Evolutionary conservation across 2,113 vertebrate genomes (phyloP), one percentile per base, ranked within the genome.

Genomic region (Pygoscelis antarcticus): DNA sequence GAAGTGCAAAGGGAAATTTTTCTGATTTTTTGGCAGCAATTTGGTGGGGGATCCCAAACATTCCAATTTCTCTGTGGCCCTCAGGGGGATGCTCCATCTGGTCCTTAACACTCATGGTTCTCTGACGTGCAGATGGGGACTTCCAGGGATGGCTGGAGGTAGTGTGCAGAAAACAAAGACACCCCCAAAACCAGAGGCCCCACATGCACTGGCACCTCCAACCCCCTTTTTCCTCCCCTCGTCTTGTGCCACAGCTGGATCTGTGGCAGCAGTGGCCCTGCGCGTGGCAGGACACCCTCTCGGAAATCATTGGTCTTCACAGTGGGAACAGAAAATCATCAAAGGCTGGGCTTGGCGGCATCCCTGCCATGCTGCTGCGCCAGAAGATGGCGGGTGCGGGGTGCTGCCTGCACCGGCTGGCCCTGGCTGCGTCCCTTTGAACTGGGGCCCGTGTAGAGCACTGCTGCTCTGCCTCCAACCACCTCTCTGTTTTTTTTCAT

Each of bases 271-370:
- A 18, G 76, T 52, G 1, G 60, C 32, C 92, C 92, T 16, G 32
- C n/a, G 13, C 0, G 0, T 94, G 93, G 55, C 94, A 87, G 92
- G 96, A 93, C 52, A 79, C 80, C 92, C 84, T 93, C 94, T 98
- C 97, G 97, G 98, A 98, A 97, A 95, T 97, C 91, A 96, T 98
- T 97, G 96, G 72, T 94, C 81, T 96, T 97, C 97, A 36, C 98
- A 98, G 97, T 44, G 5, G 96, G 97, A 68, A 90, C 65, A 66
- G 66, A 55, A 92, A 93, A 94, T 70, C 97, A 96, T 98, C 97
- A 98, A 98, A 98, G 95, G 79, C 96, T 96, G 91, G 9, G 66
- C 92, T 98, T 92, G 95, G 92, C 19, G 7, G 95, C 19, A 58
- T 29, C 86, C 89, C 68, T 2, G 60, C 81, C 16, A 69, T 21